Conservation (phyloP, 2,797 vertebrate species). For the Pelochelys cantorii region DNA sequence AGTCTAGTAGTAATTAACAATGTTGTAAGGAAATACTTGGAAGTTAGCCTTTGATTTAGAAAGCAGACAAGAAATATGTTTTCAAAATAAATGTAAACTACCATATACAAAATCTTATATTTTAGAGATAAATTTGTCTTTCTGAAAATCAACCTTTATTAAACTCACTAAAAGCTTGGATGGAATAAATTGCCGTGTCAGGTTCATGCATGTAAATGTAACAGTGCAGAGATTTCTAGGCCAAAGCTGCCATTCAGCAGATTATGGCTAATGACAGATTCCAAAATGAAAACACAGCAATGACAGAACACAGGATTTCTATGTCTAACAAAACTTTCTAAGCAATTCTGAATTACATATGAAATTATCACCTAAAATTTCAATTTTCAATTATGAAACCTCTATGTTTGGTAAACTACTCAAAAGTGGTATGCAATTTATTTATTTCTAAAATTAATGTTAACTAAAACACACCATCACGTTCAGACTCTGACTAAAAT, state of each 20-base stretch:
- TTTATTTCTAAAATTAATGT: accelerated
- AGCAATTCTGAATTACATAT: neutral
- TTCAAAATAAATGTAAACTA: neutral
- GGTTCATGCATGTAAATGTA: constrained; percentile 86
- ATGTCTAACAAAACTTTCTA: neutral
- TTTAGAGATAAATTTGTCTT: constrained; percentile 34
- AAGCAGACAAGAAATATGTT: neutral
- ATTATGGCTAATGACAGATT: constrained; percentile 82
- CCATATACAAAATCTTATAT: neutral
- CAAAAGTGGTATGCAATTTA: neutral
- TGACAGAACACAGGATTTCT: neutral
- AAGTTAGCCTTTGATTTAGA: neutral
- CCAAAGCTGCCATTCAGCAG: constrained; percentile 81
- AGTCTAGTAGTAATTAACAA: neutral
- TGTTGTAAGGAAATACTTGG: neutral
- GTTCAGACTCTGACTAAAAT: neutral
- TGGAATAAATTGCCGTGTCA: constrained; percentile 81
- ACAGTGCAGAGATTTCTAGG: constrained; percentile 85
- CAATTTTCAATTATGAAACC: neutral
- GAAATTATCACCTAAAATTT: neutral
- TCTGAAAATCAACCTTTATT: constrained; percentile 80
- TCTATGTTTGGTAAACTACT: no score
- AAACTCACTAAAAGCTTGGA: constrained; percentile 85
- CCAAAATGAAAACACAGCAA: constrained; percentile 78
- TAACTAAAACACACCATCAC: neutral